Percentiles rank a stretch among this genome's conserved stretches.
Evolutionary conservation across 1,140 invertebrate genomes (phyloP).

Genomic region (Scaptomyza montana): DNA sequence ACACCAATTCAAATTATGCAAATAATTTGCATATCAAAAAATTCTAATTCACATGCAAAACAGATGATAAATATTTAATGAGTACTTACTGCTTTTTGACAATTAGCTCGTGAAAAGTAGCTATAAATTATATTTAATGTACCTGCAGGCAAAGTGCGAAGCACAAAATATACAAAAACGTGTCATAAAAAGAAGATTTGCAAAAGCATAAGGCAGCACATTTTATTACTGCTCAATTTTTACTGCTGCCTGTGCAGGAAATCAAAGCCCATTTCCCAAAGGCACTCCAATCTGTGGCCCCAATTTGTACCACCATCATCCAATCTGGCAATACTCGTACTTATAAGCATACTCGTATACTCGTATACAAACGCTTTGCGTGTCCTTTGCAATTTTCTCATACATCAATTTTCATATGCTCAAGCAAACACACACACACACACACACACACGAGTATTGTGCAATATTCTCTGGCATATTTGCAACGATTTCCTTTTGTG

Average conservation of each 20-base stretch:
- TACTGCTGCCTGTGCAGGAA: slow-evolving; percentile 55
- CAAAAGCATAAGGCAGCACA: slow-evolving; percentile 29
- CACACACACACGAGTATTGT: slow-evolving; percentile 34
- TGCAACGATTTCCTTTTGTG: slow-evolving; percentile 68
- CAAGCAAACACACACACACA: slow-evolving; percentile 8
- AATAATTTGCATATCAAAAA: slow-evolving; percentile 25
- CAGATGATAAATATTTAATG: slow-evolving; percentile 24
- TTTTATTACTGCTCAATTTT: slow-evolving; percentile 68
- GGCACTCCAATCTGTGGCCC: slow-evolving; percentile 47
- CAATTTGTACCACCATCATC: slow-evolving; percentile 55
- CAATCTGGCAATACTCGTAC: slow-evolving; percentile 52
- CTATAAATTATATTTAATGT: slow-evolving; percentile 21
- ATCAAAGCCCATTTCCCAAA: slow-evolving; percentile 66
- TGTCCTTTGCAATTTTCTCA: slow-evolving; percentile 78
- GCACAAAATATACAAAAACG: slow-evolving; percentile 12
- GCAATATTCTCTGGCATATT: slow-evolving; percentile 57
- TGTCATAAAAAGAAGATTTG: slow-evolving; percentile 32
- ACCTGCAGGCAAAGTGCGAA: slow-evolving; percentile 29
- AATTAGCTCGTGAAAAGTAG: slow-evolving; percentile 27
- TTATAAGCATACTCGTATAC: slow-evolving; percentile 15
- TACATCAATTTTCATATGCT: slow-evolving; percentile 81
- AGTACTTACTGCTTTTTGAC: slow-evolving; percentile 5
- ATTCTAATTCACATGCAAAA: slow-evolving; percentile 55
- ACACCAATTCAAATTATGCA: slow-evolving; percentile 34
- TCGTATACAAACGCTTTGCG: slow-evolving; percentile 66